Evolutionary conservation across 92 coral and sea anemone species (phyloP).

Genomic region (Diadumene lineata): DNA sequence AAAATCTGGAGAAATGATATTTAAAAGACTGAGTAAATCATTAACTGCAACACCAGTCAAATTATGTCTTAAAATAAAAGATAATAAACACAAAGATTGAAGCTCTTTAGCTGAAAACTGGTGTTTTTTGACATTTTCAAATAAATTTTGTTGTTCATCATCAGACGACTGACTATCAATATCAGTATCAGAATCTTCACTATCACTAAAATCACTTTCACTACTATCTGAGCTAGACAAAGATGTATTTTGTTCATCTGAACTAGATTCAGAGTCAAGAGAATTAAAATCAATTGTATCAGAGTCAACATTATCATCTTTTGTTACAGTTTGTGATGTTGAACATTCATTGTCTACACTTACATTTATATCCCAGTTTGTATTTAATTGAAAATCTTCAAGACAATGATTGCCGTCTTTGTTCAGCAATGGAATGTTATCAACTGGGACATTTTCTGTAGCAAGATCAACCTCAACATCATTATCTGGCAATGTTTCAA

Average conservation of each 20-base stretch:
- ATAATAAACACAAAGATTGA: neutral
- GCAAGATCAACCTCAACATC: neutral
- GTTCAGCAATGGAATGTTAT: too few species aligned
- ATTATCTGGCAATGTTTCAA: neutral
- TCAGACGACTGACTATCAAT: neutral
- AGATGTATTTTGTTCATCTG: neutral
- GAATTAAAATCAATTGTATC: neutral
- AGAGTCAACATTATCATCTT: neutral
- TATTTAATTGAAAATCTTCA: too few species aligned
- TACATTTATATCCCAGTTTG: neutral
- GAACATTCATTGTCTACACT: neutral
- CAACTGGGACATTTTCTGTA: too few species aligned
- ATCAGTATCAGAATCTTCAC: neutral
- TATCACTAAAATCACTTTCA: neutral
- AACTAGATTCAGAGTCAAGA: neutral
- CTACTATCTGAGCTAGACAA: neutral
- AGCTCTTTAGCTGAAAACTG: neutral
- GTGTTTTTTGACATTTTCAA: neutral
- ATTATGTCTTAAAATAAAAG: slow-evolving; percentile 50
- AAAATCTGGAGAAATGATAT: slow-evolving; percentile 26
- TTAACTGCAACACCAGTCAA: slow-evolving; percentile 48
- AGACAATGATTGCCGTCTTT: too few species aligned
- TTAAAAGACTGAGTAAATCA: slow-evolving; percentile 33
- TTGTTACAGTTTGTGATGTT: neutral
- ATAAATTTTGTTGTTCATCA: neutral